Conservation (phyloP, 2,888 invertebrate genomes). For the Drosophila ustulata region DNA sequence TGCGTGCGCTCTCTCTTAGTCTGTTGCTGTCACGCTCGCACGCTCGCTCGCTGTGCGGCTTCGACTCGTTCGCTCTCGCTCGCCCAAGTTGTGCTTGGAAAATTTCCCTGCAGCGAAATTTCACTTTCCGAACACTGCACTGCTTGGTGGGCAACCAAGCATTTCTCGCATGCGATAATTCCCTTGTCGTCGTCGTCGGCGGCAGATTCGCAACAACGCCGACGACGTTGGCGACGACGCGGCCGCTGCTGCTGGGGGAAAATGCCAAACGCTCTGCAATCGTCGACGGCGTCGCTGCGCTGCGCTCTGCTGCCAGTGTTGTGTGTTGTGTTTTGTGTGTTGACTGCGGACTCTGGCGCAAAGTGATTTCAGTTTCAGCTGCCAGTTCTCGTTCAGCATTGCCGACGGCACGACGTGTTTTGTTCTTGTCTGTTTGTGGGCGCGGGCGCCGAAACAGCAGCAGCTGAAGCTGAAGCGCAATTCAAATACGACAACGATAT, state of each 20-base stretch:
- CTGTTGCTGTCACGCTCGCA: background rate
- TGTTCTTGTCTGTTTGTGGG: slow-evolving; percentile 44
- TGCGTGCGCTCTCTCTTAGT: slow-evolving; percentile 17
- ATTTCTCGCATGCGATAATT: slow-evolving; percentile 68
- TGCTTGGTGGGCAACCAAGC: background rate
- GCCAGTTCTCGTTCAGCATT: slow-evolving; percentile 84
- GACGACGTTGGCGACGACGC: background rate
- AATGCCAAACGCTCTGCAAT: slow-evolving; percentile 52
- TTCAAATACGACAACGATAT: slow-evolving; percentile 18
- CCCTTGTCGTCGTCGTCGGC: slow-evolving; percentile 10
- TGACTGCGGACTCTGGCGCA: slow-evolving; percentile 38
- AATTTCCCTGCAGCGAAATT: slow-evolving; percentile 56
- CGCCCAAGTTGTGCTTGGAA: slow-evolving; percentile 46
- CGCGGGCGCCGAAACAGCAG: slow-evolving; percentile 52
- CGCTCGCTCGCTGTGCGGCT: background rate
- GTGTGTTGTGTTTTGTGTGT: slow-evolving; percentile 26
- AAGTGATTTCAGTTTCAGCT: slow-evolving; percentile 49
- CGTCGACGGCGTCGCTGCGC: slow-evolving; percentile 55
- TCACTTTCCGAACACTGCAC: background rate
- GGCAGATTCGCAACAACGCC: slow-evolving; percentile 18
- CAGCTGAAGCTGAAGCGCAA: slow-evolving; percentile 40
- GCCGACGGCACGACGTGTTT: slow-evolving; percentile 83
- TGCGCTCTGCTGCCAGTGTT: slow-evolving; percentile 7
- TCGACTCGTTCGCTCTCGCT: slow-evolving; percentile 5
- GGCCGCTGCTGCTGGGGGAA: slow-evolving; percentile 11